Evolutionary conservation across 2,113 vertebrate genomes (phyloP), one percentile per base, ranked within the genome.

Genomic region (Ceuthmochares aereus): DNA sequence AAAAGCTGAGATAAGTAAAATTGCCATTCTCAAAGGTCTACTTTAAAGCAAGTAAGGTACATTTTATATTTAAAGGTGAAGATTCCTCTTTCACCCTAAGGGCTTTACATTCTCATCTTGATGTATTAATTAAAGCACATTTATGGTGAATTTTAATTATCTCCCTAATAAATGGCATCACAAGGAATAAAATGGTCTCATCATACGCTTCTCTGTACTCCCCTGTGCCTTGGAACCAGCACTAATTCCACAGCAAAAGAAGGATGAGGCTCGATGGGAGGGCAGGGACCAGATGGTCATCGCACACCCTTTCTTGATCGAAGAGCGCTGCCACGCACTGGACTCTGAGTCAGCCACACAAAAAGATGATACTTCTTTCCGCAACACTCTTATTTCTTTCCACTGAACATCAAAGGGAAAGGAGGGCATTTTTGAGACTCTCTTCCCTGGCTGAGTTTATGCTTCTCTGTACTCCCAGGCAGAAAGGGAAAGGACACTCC

Each of bases 41-140:
- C 95, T 97, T 94, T 69, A 91, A 91, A 95, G 88, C 79, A 74
- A 85, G 83, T 37, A 80, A 84, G 49, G 80, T 93, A 93, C 76
- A 20, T 87, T 95, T 96, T 92, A 58, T 88, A 93, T 96, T 92
- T 95, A 96, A 97, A 93, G 90, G 84, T 94, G 90, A 92, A 87
- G 77, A 83, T 95, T 77, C 84, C 83, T 92, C 86, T 75, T 42
- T 83, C 88, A 93, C 88, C 93, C 95, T 92, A 82, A 82, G 91
- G 96, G 77, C 58, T 95, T 95, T 95, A 92, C 81, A 95, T 95
- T 95, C 93, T 91, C 84, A 60, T 92, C 60, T 87, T 92, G 95
- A 96, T 97, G 79, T 95, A 96, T 97, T 96, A 96, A 97, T 96
- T 97, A 95, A 90, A 94, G 82, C 60, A 92, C 72, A 68, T 89